Evolutionary conservation across 2,888 invertebrate genomes (phyloP).

Genomic region (Pharmacophagus antenor): DNA sequence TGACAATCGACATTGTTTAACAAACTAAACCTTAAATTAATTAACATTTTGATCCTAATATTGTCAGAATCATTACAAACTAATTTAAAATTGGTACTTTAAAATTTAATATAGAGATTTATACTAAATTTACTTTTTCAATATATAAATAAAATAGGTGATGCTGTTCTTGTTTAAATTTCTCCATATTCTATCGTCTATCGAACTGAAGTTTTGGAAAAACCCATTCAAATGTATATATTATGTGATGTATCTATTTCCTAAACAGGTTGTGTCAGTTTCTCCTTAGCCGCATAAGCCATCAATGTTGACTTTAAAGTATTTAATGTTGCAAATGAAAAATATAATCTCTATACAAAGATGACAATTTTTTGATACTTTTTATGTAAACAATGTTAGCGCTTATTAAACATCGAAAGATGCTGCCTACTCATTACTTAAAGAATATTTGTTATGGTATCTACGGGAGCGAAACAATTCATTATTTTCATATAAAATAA

Average conservation of each 20-base stretch:
- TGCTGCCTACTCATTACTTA: neutral
- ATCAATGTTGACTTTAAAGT: conserved; percentile 31
- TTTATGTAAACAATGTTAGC: neutral
- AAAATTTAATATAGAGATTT: too few relatives aligned
- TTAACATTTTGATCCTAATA: too few relatives aligned
- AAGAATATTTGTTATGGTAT: neutral
- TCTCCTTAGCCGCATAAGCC: conserved; percentile 33
- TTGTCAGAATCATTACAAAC: too few relatives aligned
- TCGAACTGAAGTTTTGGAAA: conserved; percentile 1
- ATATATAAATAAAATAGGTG: neutral
- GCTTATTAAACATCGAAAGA: neutral
- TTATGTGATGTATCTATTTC: conserved; percentile 35
- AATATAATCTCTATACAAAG: neutral
- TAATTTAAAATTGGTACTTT: too few relatives aligned
- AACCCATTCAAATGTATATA: conserved; percentile 11
- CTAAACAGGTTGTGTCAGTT: conserved; percentile 47
- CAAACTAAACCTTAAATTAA: too few relatives aligned
- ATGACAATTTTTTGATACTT: neutral
- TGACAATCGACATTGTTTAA: too few relatives aligned
- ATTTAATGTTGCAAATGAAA: conserved; percentile 8
- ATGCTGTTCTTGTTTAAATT: neutral
- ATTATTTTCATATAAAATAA: neutral
- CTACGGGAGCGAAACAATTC: neutral
- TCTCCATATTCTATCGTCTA: neutral
- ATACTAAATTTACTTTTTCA: neutral